phyloP scores from a whole-genome alignment of 1,140 invertebrate species.

The Drosophila erecta region DNA sequence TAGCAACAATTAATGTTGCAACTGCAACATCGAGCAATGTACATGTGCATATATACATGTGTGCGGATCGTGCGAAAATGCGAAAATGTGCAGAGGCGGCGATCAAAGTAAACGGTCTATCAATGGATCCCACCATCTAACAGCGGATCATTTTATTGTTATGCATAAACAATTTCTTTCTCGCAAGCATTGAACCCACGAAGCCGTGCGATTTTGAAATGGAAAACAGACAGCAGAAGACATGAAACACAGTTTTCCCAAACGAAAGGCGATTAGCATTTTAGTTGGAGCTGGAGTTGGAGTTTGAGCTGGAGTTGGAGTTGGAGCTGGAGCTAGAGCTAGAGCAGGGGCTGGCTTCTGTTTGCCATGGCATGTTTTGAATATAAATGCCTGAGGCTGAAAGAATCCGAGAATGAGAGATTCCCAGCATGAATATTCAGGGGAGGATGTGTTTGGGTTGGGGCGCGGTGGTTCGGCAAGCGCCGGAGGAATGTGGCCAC shows the following conservation, averaged over 20 bases:
- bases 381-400: constrained; percentile 15
- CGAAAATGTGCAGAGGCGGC: constrained; percentile 16
- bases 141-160: constrained; percentile 34
- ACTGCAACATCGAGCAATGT: constrained; percentile 2
- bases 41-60: neutral
- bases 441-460: neutral
- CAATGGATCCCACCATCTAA: constrained; percentile 10
- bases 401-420: constrained; percentile 23
- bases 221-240: constrained; percentile 36
- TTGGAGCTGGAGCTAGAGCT: too few relatives aligned
- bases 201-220: constrained; percentile 46
- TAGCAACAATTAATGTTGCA: constrained; percentile 39
- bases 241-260: constrained; percentile 6
- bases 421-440: constrained; percentile 40
- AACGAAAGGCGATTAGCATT: constrained; percentile 41
- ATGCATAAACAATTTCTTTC: constrained; percentile 45
- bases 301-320: too few relatives aligned
- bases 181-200: constrained; percentile 36
- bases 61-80: constrained; percentile 42
- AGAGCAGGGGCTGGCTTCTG: constrained; percentile 1
- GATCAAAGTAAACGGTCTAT: constrained; percentile 39
- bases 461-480: neutral
- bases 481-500: constrained; percentile 30
- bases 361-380: constrained; percentile 26
- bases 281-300: neutral